Base-by-base conservation (phyloP, 2,888 invertebrate genomes). In the Oithona nana region DNA sequence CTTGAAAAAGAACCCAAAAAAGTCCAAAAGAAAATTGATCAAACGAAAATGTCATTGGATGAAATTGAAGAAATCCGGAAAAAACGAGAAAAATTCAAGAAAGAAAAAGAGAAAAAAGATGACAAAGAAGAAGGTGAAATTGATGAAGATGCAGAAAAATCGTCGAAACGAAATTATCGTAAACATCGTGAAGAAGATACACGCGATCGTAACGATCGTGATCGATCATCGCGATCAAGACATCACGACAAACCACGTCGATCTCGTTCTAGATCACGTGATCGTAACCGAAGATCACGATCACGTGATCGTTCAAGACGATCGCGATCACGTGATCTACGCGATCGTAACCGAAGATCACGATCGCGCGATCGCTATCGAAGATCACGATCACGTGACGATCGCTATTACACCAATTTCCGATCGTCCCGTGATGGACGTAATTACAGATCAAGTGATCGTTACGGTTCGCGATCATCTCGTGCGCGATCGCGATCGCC, bases 401-500 rank as follows among this genome's bases (percentile, higher is more conserved):
- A 22, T 3, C 20, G 24, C 6, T 39, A 11, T 39, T 39, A 11
- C 39, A 6, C 39, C 8, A 39, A 16, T 16, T 39, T 39, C 16
- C 39, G 16, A 39, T 39, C 39, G 8, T 39, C 39, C 16, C 6
- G 39, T 6, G 39, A 39, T 39, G 39, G 39, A 6, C 6, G 39
- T 11, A 26, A 26, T 20, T 54, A 20, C 2, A 57, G 57, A 30
- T 31, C 57, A 1, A 22, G 57, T 30, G 28, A 50, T 49, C 48
- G 50, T 26, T 24, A 57, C n/a, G 28, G 16, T 16, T 16, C 13
- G 16, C 57, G 64, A 60, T 52, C 65, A 63, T 66, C 62, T 39
- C 65, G 66, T 52, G 66, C 68, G 0, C 68, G 70, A 8, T 73
- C 75, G 0, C 71, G 73, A 16, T 71, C 75, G 16, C 67, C 68